Evolutionary conservation across 2,797 vertebrate species (phyloP).

Genomic region (Takifugu rubripes): DNA sequence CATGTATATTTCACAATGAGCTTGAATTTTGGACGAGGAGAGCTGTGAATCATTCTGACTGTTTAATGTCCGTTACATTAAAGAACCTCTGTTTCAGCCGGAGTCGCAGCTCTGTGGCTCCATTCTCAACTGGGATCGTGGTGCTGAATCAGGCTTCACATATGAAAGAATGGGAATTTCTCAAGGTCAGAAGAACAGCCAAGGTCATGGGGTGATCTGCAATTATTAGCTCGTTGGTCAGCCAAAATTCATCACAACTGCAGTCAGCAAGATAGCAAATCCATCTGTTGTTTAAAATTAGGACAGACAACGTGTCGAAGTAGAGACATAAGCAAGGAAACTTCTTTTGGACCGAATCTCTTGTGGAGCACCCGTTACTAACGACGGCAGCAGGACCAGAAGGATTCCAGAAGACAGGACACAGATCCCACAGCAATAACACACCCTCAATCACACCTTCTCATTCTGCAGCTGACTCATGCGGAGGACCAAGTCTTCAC

Average conservation of each 20-base stretch:
- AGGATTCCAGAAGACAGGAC: not conserved
- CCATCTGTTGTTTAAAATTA: too few species aligned
- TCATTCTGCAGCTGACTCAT: conserved; percentile 12
- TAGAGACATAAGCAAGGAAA: too few species aligned
- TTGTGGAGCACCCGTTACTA: too few species aligned
- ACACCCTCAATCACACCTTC: not conserved
- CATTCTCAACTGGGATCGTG: conserved; percentile 8
- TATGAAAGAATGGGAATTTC: conserved; percentile 32
- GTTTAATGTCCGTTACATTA: conserved; percentile 40
- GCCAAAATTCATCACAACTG: too few species aligned
- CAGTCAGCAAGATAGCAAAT: too few species aligned
- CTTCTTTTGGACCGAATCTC: too few species aligned
- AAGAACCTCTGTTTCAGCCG: conserved; percentile 31
- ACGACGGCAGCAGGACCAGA: too few species aligned
- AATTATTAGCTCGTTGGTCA: too few species aligned
- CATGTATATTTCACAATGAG: conserved; percentile 24
- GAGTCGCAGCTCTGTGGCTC: conserved; percentile 22
- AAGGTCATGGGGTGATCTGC: not conserved
- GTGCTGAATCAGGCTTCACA: conserved; percentile 18
- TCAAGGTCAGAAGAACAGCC: conserved; percentile 5
- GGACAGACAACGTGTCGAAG: too few species aligned
- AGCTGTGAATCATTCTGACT: conserved; percentile 40
- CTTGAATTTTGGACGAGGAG: conserved; percentile 41
- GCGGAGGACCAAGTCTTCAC: conserved; percentile 4
- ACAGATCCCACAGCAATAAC: not conserved